Evolutionary conservation across 2,797 vertebrate species (phyloP).

Genomic region (Lepus townsendii): DNA sequence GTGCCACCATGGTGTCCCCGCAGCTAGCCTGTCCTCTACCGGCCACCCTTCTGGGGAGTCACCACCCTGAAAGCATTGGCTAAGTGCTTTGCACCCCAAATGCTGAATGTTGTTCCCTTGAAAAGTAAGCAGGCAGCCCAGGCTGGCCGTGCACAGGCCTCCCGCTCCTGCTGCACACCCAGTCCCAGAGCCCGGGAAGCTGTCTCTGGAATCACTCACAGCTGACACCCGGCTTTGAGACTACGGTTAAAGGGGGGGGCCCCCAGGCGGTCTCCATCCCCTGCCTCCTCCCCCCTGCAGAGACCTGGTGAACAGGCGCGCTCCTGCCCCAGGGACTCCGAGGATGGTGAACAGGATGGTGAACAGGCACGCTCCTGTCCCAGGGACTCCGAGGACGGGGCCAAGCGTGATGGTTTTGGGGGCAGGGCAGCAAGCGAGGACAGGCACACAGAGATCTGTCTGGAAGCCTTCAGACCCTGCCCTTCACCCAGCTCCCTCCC

Average conservation of each 20-base stretch:
- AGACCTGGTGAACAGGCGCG: neutral
- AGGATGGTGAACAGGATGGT: neutral
- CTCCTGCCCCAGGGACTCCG: too few relatives aligned
- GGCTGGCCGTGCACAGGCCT: neutral
- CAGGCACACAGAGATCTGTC: too few relatives aligned
- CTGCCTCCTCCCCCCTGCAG: neutral
- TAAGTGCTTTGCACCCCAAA: neutral
- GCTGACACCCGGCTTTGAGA: neutral
- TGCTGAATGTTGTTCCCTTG: constrained; percentile 22
- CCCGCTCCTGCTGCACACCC: neutral
- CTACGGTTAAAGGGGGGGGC: neutral
- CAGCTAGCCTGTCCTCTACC: neutral
- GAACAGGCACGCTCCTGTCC: neutral
- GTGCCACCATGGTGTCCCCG: neutral
- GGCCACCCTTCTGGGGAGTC: neutral
- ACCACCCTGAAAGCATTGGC: neutral
- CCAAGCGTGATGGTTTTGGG: neutral
- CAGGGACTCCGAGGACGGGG: neutral
- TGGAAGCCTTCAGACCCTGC: neutral
- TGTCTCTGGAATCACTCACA: constrained; percentile 55
- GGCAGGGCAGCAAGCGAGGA: neutral
- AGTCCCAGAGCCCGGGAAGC: neutral
- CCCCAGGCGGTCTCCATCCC: rapidly evolving
- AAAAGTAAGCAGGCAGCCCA: constrained; percentile 41
- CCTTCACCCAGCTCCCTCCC: neutral